These are phyloP conservation scores for Zaprionus lachaisei DNA, from an alignment of 1,140 invertebrate genomes.

Conservation along the genomic window DNA sequence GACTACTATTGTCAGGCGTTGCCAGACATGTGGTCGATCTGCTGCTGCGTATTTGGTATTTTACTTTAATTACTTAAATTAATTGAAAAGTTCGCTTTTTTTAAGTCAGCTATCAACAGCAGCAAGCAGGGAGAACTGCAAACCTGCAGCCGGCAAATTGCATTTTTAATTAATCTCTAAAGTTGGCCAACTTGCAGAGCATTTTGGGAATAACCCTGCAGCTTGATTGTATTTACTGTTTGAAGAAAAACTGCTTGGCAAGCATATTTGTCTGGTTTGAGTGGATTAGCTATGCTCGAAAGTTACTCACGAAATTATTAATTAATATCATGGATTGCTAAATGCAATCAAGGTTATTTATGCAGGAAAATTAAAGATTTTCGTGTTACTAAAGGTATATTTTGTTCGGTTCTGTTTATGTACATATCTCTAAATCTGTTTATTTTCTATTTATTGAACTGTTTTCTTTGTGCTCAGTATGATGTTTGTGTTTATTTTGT, in stretches of 20 bases:
- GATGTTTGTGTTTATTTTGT: too few relatives aligned
- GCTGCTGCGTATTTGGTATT: conserved; percentile 37
- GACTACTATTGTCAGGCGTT: conserved; percentile 50
- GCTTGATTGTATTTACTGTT: conserved; percentile 18
- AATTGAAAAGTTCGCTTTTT: conserved; percentile 47
- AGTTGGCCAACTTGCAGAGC: conserved; percentile 27
- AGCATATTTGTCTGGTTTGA: conserved; percentile 3
- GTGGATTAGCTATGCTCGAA: not conserved
- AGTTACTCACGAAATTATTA: conserved; percentile 2
- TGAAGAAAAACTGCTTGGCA: conserved; percentile 1
- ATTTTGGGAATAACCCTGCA: conserved; percentile 13
- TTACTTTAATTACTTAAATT: conserved; percentile 69
- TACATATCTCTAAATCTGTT: too few relatives aligned
- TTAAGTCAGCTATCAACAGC: conserved; percentile 11
- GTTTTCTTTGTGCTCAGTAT: too few relatives aligned
- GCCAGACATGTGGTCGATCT: conserved; percentile 48
- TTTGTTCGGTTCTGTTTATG: too few relatives aligned
- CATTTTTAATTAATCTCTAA: conserved; percentile 50
- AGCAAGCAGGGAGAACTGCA: conserved; percentile 10
- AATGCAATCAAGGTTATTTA: not conserved
- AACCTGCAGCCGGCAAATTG: conserved; percentile 21
- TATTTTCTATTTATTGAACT: not conserved
- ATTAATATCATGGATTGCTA: not conserved
- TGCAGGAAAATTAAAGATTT: not conserved
- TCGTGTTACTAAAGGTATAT: not conserved